Percentiles rank a stretch among this genome's conserved stretches.
Evolutionary conservation across 2,888 invertebrate species (phyloP).

Genomic region (Branchellion lobata): DNA sequence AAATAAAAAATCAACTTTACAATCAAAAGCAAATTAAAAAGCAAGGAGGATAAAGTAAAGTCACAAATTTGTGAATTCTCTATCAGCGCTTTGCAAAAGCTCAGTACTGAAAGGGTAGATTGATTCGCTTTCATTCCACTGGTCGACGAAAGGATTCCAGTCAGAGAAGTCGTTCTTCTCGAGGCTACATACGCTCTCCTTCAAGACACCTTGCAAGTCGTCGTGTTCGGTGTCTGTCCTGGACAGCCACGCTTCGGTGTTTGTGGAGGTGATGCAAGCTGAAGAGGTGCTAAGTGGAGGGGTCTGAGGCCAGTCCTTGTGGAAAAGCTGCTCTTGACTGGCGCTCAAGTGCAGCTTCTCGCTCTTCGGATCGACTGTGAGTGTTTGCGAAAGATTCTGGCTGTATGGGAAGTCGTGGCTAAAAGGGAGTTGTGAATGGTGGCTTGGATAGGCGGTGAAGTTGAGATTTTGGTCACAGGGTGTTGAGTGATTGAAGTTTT

Average conservation of each 20-base stretch:
- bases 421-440: too few relatives aligned
- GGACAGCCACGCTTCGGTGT: slow-evolving; percentile 33
- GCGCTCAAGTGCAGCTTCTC: slow-evolving; percentile 11
- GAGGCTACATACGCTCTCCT: not conserved
- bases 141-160: slow-evolving; percentile 23
- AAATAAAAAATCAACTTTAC: too few relatives aligned
- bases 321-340: slow-evolving; percentile 31
- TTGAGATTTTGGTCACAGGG: too few relatives aligned
- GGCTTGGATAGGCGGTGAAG: too few relatives aligned
- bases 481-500: too few relatives aligned
- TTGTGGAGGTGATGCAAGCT: slow-evolving; percentile 21
- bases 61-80: too few relatives aligned
- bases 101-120: slow-evolving; percentile 24
- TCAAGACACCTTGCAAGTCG: slow-evolving; percentile 11
- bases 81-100: not conserved
- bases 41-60: too few relatives aligned
- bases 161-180: not conserved
- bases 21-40: too few relatives aligned
- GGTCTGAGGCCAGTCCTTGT: slow-evolving; percentile 31
- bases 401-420: too few relatives aligned
- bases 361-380: too few relatives aligned
- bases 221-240: slow-evolving; percentile 2
- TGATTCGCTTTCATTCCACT: slow-evolving; percentile 22
- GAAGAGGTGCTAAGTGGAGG: not conserved
- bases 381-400: too few relatives aligned